These are phyloP conservation scores for Lagocephalus sceleratus DNA, from an alignment of 2,797 vertebrate genomes.

Conservation along the genomic window DNA sequence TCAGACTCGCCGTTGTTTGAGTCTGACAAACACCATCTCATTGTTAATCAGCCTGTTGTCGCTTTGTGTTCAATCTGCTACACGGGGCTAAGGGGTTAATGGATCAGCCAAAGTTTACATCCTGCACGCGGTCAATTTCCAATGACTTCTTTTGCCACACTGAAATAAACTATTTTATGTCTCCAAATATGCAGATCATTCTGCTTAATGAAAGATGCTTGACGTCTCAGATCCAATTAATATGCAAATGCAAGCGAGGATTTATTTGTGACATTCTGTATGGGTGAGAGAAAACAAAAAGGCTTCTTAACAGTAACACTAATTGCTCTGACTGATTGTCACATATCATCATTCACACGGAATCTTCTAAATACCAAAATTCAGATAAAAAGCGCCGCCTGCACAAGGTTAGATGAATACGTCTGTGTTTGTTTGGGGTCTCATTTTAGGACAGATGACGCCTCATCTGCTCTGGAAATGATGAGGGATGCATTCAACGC, in stretches of 20 bases:
- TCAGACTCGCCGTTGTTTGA: slow-evolving; percentile 45
- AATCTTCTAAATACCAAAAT: slow-evolving; percentile 94
- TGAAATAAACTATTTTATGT: slow-evolving; percentile 99
- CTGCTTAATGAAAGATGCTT: slow-evolving; percentile 99
- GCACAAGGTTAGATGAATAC: slow-evolving; percentile 63
- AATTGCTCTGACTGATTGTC: slow-evolving; percentile 99
- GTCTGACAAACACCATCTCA: slow-evolving; percentile 49
- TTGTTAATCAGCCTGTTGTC: slow-evolving; percentile 66
- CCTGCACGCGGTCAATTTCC: slow-evolving; percentile 88
- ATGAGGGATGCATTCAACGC: no score
- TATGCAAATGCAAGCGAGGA: slow-evolving; percentile 99
- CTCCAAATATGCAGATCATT: slow-evolving; percentile 99
- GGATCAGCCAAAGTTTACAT: slow-evolving; percentile 78
- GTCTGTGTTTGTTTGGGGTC: slow-evolving; percentile 33
- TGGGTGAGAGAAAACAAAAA: slow-evolving; percentile 99
- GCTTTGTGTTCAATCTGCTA: slow-evolving; percentile 59
- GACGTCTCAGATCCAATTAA: slow-evolving; percentile 99
- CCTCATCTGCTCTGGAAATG: no score
- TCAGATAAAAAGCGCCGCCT: slow-evolving; percentile 66
- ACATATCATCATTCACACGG: slow-evolving; percentile 99
- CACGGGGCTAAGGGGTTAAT: slow-evolving; percentile 76
- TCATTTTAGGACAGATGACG: no score
- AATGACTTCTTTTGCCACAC: slow-evolving; percentile 96
- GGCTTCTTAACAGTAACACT: slow-evolving; percentile 99
- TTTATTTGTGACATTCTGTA: slow-evolving; percentile 99